A percentile compares a stretch with the other conserved stretches of the same genome.
Evolutionary conservation across 53 echinoderm and acorn worm genomes (phyloP).

Genomic region (Mesocentrotus franciscanus): DNA sequence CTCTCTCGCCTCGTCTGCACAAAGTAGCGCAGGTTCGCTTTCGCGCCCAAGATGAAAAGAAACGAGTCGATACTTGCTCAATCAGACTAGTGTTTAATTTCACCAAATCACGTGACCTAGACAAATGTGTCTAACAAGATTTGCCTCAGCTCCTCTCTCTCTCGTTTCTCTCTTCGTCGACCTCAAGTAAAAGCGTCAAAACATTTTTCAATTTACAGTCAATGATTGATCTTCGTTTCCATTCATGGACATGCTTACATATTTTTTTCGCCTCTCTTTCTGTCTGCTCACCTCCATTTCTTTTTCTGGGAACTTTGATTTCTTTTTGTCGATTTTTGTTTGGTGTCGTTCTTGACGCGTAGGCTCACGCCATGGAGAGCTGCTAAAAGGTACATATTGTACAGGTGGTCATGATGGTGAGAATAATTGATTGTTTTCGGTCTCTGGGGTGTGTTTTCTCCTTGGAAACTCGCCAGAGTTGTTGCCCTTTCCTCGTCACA

Average conservation of each 20-base stretch:
- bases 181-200: slow-evolving; percentile 31
- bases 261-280: background rate
- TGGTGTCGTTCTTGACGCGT: slow-evolving; percentile 37
- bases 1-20: background rate
- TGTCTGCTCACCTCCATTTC: background rate
- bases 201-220: slow-evolving; percentile 61
- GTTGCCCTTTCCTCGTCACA: slow-evolving; percentile 44
- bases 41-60: slow-evolving; percentile 28
- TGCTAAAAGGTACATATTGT: slow-evolving; percentile 42
- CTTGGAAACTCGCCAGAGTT: slow-evolving; percentile 32
- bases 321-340: slow-evolving; percentile 13
- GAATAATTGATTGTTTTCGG: slow-evolving; percentile 53
- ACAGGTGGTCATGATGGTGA: slow-evolving; percentile 46
- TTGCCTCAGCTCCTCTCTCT: background rate
- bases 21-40: background rate
- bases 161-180: background rate
- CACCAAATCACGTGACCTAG: slow-evolving; percentile 27
- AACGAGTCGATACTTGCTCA: slow-evolving; percentile 9
- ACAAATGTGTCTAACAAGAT: slow-evolving; percentile 46
- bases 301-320: background rate
- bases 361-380: background rate
- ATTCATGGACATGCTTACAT: slow-evolving; percentile 30
- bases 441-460: slow-evolving; percentile 18
- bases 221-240: slow-evolving; percentile 43
- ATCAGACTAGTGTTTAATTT: slow-evolving; percentile 35